Base-by-base conservation (phyloP, 2,113 vertebrate genomes). In the Tylochromis polylepis region DNA sequence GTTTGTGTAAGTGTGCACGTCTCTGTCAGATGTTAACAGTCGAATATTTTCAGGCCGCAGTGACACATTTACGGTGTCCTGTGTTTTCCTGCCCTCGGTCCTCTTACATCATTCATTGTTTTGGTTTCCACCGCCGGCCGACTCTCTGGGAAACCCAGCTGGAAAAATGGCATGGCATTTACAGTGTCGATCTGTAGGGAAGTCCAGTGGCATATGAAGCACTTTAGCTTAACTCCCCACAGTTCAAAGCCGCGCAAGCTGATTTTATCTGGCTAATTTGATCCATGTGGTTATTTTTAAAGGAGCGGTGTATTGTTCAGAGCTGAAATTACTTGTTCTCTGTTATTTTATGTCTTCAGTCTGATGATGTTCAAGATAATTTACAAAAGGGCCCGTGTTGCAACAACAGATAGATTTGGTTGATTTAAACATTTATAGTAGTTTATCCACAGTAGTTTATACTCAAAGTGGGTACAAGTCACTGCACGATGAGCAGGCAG, bases 61-160 rank as follows among this genome's bases (percentile, higher is more conserved):
- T 86, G 92, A 92, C 91, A 88, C 85, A 91, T 94, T 92, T 89
- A 92, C 27, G 3, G 84, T 55, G 62, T 85, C 80, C 84, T 79
- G 72, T 87, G 87, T 91, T 90, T 55, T 82, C 90, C 67, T 79
- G 11, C 36, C 88, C 84, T 31, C 46, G 2, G n/a, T 49, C 12
- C 82, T 84, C 87, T 94, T 89, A 91, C 90, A 93, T 95, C 91
- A 93, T 72, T 92, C 88, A 91, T 91, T 93, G 91, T 94, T 94
- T 91, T 88, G 59, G 56, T 90, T 93, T 88, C 89, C 90, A 87
- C 18, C 20, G 27, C 38, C 5, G 0, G 49, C 15, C 53, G 57
- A 18, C 57, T 87, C 83, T 46, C 82, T 36, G 57, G 65, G 67
- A 92, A 78, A 59, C 29, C 5, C 38, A 4, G 16, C 29, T 79